Percentiles rank a stretch among this genome's conserved stretches.
Conservation (phyloP, 2,113 vertebrate genomes). For the Picathartes gymnocephalus region DNA sequence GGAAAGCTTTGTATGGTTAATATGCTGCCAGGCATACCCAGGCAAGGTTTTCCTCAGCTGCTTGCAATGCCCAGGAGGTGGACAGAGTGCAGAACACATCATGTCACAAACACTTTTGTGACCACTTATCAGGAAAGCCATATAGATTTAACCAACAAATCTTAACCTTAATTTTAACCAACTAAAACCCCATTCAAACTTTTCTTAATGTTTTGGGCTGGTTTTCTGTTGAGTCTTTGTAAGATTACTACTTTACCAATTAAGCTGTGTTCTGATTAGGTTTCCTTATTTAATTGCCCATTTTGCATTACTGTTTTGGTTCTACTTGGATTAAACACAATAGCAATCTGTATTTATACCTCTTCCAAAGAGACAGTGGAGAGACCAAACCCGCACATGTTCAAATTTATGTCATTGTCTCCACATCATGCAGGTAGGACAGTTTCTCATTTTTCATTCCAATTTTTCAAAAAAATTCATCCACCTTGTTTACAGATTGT, state of each 20-base stretch:
- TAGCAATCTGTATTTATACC: neutral
- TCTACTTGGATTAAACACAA: neutral
- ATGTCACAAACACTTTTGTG: neutral
- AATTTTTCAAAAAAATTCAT: neutral
- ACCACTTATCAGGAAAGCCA: neutral
- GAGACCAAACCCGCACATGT: neutral
- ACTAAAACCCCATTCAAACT: neutral
- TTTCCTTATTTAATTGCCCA: neutral
- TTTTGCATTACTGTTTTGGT: neutral
- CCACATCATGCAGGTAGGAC: neutral
- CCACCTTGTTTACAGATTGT: neutral
- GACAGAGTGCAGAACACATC: conserved; percentile 14
- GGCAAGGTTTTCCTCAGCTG: conserved; percentile 27
- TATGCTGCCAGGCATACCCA: conserved; percentile 29
- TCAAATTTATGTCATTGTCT: neutral
- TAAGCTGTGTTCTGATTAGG: neutral
- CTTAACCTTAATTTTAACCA: neutral
- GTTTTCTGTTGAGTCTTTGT: neutral
- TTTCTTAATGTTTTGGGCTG: neutral
- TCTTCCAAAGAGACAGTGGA: neutral
- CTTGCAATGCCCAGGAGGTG: conserved; percentile 41
- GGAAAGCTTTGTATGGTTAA: conserved; percentile 9
- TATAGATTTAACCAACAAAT: neutral
- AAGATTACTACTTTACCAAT: neutral
- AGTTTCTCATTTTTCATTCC: neutral